Evolutionary conservation across 2,888 invertebrate genomes (phyloP).

Genomic region (Sphaeridia pumilis): DNA sequence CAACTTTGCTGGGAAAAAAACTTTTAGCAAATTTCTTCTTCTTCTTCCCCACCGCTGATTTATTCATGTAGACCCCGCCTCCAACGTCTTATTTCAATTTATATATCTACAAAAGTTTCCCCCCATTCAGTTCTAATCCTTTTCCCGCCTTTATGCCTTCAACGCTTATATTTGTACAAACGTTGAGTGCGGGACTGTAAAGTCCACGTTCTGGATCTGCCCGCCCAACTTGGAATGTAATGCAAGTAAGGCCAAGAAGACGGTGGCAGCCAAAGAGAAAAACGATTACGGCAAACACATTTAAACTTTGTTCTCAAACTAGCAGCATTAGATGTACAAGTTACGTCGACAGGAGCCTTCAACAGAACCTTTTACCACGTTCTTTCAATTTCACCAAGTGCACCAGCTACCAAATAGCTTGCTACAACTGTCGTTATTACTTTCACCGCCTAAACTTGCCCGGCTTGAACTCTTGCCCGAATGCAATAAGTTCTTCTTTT

Average conservation of each 20-base stretch:
- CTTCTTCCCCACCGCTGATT: constrained; percentile 8
- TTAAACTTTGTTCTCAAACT: constrained; percentile 5
- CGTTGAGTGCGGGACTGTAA: not conserved
- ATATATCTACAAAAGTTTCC: constrained; percentile 7
- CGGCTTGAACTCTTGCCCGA: too few relatives aligned
- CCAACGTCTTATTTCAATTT: constrained; percentile 15
- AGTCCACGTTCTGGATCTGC: not conserved
- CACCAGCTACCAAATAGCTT: too few relatives aligned
- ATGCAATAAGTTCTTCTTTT: too few relatives aligned
- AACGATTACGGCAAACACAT: constrained; percentile 1
- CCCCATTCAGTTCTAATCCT: constrained; percentile 6
- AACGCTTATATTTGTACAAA: not conserved
- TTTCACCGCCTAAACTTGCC: too few relatives aligned
- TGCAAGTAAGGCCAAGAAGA: not conserved
- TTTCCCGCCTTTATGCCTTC: not conserved
- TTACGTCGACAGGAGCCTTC: too few relatives aligned
- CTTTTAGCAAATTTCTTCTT: not conserved
- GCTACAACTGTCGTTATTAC: too few relatives aligned
- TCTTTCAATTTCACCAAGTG: too few relatives aligned
- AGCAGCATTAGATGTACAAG: too few relatives aligned
- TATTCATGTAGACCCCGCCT: constrained; percentile 14
- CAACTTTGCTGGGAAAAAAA: too few relatives aligned
- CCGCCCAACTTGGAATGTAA: not conserved
- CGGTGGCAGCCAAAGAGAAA: not conserved
- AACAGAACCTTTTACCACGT: too few relatives aligned